Evolutionary conservation across 2,797 vertebrate species (phyloP), one percentile per base, ranked within the genome.

Genomic region (Discoglossus pictus): DNA sequence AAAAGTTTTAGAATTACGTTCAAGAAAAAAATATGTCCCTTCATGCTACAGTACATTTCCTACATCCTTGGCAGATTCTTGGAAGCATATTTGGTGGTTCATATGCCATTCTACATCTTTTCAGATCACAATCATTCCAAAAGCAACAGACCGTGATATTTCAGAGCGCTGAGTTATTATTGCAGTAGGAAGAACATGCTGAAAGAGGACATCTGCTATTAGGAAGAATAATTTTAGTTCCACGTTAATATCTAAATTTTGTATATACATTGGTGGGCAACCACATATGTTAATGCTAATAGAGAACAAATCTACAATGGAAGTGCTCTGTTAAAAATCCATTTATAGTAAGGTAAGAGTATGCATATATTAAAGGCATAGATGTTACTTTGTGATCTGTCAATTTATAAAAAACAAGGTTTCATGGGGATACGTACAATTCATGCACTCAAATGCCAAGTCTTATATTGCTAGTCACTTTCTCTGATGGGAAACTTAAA

Each of bases 131-230:
- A 64, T 51, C 68, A 71, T 71, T 71, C 68, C 68, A 71, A 64
- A 71, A 71, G 68, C 68, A 71, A 71, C 68, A 71, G 68, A 71
- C 68, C 68, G 68, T 71, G 68, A 64, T 71, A 64, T 71, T 71
- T 71, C 60, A 71, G 47, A 70, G 65, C 65, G 42, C 55, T 52
- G 55, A 68, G 68, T 64, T 71, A 71, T 71, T 64, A 71, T 71
- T 71, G 60, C 68, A 64, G 68, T 58, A 71, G 61, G 60, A 64
- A 71, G 68, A 71, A 71, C 61, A 71, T 71, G 61, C 68, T 64
- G 68, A 71, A 71, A 71, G 68, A 71, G 61, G 68, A 71, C 68
- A 71, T 71, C 68, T 71, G 68, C 53, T 71, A 71, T 64, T 71
- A 64, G 60, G 52, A 58, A 71, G 52, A 64, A 71, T 71, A 64